Conservation (phyloP, 2,113 vertebrate species). For the Podocnemis expansa region DNA sequence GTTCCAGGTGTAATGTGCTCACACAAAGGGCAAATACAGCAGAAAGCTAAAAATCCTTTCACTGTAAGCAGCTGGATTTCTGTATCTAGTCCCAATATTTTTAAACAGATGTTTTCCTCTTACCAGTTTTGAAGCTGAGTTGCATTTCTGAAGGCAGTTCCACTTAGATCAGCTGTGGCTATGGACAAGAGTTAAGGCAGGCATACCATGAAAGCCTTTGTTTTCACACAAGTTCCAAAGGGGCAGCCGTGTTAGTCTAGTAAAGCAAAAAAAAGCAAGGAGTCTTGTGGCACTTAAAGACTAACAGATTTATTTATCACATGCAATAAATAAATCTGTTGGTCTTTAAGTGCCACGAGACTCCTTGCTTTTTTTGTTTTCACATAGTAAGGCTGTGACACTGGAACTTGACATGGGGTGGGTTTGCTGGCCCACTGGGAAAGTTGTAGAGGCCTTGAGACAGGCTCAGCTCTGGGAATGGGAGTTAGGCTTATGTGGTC, state of each 20-base stretch:
- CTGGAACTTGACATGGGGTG: background rate
- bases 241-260: no score
- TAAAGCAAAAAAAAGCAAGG: no score
- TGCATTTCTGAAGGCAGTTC: background rate
- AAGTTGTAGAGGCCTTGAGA: background rate
- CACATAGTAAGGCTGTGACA: background rate
- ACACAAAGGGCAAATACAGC: background rate
- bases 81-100: background rate
- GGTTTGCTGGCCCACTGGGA: background rate
- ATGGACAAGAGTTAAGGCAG: background rate
- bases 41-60: background rate
- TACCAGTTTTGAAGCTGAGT: background rate
- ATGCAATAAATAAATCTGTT: no score
- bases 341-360: no score
- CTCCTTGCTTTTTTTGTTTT: no score
- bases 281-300: no score
- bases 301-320: no score
- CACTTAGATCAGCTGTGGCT: background rate
- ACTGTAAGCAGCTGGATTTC: background rate
- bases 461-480: background rate
- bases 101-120: background rate
- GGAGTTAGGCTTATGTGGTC: background rate
- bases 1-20: background rate
- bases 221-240: no score
- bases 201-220: background rate